phyloP scores from a whole-genome alignment of 2,113 vertebrate genomes.

The Equus quagga region DNA sequence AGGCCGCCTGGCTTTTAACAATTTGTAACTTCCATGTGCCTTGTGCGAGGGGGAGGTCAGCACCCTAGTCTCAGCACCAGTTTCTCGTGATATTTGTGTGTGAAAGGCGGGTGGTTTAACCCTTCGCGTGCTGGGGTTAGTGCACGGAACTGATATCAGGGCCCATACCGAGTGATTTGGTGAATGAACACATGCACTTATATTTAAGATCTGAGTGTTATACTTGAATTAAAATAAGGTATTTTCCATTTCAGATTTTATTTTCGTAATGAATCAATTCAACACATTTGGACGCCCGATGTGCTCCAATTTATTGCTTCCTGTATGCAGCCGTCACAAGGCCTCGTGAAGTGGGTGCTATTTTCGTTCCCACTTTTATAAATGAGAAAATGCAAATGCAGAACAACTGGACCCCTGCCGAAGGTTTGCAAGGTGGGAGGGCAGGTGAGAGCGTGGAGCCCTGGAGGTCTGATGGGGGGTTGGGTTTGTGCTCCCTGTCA shows the following conservation, averaged over 20 bases:
- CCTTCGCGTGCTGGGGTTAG: no score
- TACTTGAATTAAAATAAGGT: not conserved
- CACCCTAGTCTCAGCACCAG: no score
- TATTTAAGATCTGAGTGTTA: not conserved
- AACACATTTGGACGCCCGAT: not conserved
- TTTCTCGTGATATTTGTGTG: no score
- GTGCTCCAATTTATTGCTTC: not conserved
- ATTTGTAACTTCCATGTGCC: no score
- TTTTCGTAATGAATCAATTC: not conserved
- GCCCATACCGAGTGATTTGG: not conserved
- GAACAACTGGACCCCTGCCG: not conserved
- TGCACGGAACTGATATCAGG: no score
- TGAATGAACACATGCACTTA: not conserved
- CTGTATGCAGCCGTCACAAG: not conserved
- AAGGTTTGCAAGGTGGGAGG: not conserved
- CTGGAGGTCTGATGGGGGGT: not conserved
- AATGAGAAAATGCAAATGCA: not conserved
- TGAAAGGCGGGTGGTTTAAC: no score
- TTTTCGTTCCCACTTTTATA: no score
- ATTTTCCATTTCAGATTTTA: not conserved
- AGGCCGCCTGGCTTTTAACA: no score
- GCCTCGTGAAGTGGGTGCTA: not conserved
- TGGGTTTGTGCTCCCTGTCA: not conserved
- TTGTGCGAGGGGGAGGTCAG: no score
- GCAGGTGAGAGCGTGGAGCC: fast-evolving